Evolutionary conservation across 2,113 vertebrate genomes (phyloP).

Genomic region (Erythrolamprus reginae): DNA sequence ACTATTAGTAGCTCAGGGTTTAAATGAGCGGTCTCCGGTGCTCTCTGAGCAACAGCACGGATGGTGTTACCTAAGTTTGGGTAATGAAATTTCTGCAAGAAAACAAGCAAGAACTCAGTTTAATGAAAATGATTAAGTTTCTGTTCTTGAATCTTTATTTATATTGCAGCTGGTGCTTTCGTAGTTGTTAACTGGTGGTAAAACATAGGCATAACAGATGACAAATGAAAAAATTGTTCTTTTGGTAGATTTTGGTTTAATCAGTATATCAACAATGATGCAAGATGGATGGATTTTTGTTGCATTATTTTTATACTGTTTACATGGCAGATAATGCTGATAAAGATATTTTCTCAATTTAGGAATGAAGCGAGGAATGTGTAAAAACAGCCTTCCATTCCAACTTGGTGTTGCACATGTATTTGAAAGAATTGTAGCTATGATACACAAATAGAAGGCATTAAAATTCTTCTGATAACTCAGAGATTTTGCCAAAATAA

Average conservation of each 20-base stretch:
- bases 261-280: constrained; percentile 48
- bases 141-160: constrained; percentile 55
- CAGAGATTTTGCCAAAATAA: constrained; percentile 48
- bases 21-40: background rate
- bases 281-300: constrained; percentile 28
- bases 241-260: background rate
- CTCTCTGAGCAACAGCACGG: background rate
- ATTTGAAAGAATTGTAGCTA: constrained; percentile 42
- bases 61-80: background rate
- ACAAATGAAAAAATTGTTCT: background rate
- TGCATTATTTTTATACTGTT: background rate
- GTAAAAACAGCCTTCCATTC: background rate
- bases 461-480: constrained; percentile 49
- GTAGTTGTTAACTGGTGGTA: constrained; percentile 35
- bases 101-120: background rate
- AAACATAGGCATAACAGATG: background rate
- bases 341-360: background rate
- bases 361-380: background rate
- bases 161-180: constrained; percentile 53
- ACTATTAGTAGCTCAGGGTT: background rate
- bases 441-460: constrained; percentile 49
- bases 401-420: background rate
- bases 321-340: background rate
- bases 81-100: background rate
- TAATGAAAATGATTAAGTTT: constrained; percentile 52